Base-by-base conservation (phyloP, 2,888 invertebrate genomes). In the Idaea dimidiata region DNA sequence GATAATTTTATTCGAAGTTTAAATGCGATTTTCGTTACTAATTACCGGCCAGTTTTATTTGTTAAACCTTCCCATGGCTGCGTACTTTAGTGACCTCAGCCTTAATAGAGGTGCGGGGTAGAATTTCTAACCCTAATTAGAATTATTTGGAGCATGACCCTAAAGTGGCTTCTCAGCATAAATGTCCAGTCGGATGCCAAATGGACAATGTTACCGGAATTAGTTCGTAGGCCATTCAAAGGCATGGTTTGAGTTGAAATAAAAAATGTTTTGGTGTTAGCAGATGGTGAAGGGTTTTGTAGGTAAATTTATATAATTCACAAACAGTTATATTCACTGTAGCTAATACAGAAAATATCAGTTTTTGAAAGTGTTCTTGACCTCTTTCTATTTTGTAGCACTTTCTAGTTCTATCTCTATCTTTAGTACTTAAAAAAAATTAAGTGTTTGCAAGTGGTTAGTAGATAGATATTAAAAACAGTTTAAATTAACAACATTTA, bases 71-170 rank as follows among this genome's bases (percentile, higher is more conserved):
- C 57, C 54, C 54, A 43, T 32, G 57, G 62, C 61, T 24, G 55
- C 64, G 59, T 60, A 57, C 72, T 72, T 14, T 43, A 43, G 43
- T 10, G 43, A 43, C 43, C 43, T 43, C 43, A 43, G 7, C 14
- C 43, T 43, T 79, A 80, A 79, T 80, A 72, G 76, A 62, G 77
- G 74, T 74, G 74, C 68, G 68, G 69, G 61, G 66, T 65, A 66
- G 79, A 80, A 81, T 81, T 77, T 72, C 73, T 75, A 72, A 76
- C 75, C 73, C 76, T 77, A 80, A 81, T 81, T 81, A 79, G 77
- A 78, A 74, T 78, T 79, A 77, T 81, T 80, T 67, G 74, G 75
- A 71, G 74, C 77, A 74, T 72, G 74, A 75, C 76, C 72, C 69
- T 75, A 69, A 79, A 75, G 72, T 76, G 77, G 77, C 74, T 73